Evolutionary conservation across 1,140 invertebrate species (phyloP).

Genomic region (Neoseiulus cucumeris): DNA sequence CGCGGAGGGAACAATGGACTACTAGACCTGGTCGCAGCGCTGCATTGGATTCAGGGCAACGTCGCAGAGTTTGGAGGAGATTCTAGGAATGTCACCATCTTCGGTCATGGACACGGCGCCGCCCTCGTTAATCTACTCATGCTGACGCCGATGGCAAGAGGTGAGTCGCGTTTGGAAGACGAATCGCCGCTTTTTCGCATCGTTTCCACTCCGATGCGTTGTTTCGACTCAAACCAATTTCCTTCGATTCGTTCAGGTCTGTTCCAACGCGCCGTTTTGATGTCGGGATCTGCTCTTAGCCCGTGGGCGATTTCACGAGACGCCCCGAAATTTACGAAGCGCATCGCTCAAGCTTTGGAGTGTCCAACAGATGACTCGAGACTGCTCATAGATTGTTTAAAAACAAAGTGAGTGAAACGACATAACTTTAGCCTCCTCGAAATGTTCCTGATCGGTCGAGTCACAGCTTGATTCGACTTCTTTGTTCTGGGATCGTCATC

Average conservation of each 20-base stretch:
- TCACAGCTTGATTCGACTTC: background rate
- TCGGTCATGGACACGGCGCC: conserved; percentile 84
- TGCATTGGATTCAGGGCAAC: conserved; percentile 86
- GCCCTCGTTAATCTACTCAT: conserved; percentile 84
- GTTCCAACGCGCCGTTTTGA: conserved; percentile 25
- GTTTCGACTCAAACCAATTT: too few species aligned
- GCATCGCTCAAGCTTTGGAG: conserved; percentile 67
- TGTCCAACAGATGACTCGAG: conserved; percentile 32
- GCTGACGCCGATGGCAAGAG: conserved; percentile 72
- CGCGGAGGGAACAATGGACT: conserved; percentile 75
- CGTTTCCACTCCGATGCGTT: too few species aligned
- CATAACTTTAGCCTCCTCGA: too few species aligned
- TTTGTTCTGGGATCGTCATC: background rate
- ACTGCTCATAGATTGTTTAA: conserved; percentile 54
- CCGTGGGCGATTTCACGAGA: conserved; percentile 23
- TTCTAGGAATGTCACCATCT: conserved; percentile 66
- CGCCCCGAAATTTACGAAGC: conserved; percentile 48
- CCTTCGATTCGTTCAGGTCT: conserved; percentile 17
- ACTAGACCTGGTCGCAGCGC: conserved; percentile 80
- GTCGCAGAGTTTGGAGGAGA: conserved; percentile 79
- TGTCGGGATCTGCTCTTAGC: conserved; percentile 24
- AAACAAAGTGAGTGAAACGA: conserved; percentile 2
- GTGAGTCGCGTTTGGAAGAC: conserved; percentile 34
- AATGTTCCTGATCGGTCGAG: too few species aligned
- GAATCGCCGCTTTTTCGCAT: too few species aligned